These are phyloP conservation scores for Petromus typicus DNA, from an alignment of 2,113 vertebrate genomes.

Conservation along the genomic window DNA sequence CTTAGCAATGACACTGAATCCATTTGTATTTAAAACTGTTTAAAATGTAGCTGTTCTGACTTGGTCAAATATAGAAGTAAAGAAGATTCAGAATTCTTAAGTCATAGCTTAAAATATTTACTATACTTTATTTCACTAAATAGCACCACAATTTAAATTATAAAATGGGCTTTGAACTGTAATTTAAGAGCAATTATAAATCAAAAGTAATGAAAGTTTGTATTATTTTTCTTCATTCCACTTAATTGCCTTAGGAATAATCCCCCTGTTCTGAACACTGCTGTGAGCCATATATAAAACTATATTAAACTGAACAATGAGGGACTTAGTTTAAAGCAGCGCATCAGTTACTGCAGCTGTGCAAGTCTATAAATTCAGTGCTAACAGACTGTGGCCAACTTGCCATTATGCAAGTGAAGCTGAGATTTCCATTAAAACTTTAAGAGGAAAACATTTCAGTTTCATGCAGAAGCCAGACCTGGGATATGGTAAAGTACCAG, in stretches of 20 bases:
- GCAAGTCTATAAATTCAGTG: slow-evolving; percentile 80
- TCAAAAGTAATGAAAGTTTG: slow-evolving; percentile 80
- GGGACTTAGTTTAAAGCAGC: slow-evolving; percentile 84
- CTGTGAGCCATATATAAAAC: slow-evolving; percentile 88
- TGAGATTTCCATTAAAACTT: slow-evolving; percentile 84
- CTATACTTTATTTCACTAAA: slow-evolving; percentile 86
- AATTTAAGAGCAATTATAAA: slow-evolving; percentile 90
- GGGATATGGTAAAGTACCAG: slow-evolving; percentile 65
- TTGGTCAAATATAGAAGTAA: slow-evolving; percentile 87
- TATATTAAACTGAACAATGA: slow-evolving; percentile 81
- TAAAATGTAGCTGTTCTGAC: slow-evolving; percentile 89
- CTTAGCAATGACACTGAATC: slow-evolving; percentile 93
- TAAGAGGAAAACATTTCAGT: slow-evolving; percentile 78
- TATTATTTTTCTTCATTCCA: slow-evolving; percentile 87
- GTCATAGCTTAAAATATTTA: slow-evolving; percentile 88
- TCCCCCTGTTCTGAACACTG: slow-evolving; percentile 87
- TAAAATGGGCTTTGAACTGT: slow-evolving; percentile 87
- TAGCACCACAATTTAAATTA: slow-evolving; percentile 88
- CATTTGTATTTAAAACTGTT: slow-evolving; percentile 91
- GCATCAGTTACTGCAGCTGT: slow-evolving; percentile 84
- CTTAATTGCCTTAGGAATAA: slow-evolving; percentile 86
- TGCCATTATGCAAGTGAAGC: slow-evolving; percentile 79
- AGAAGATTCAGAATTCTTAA: slow-evolving; percentile 86
- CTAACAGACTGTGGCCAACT: slow-evolving; percentile 83
- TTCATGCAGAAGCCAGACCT: slow-evolving; percentile 74